phyloP scores from a whole-genome alignment of 1,140 invertebrate species.

The Apolygus lucorum region DNA sequence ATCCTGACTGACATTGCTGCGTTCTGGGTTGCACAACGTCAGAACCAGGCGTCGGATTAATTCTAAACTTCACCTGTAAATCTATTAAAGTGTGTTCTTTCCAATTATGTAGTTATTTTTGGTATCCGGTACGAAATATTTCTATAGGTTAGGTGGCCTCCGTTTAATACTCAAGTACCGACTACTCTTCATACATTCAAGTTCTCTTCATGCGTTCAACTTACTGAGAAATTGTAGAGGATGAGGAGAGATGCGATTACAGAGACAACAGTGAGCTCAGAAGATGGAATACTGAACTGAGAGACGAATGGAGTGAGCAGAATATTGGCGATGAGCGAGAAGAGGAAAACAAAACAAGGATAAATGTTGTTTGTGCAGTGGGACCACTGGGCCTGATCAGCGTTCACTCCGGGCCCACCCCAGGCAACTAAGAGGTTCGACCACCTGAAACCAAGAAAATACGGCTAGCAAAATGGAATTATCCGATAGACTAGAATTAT shows the following conservation, averaged over 20 bases:
- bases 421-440: conserved; percentile 67
- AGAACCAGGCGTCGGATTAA: no score
- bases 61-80: no score
- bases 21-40: no score
- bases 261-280: conserved; percentile 67
- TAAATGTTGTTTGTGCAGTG: conserved; percentile 73
- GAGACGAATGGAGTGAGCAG: conserved; percentile 66
- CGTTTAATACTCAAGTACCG: no score
- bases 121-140: no score
- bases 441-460: conserved; percentile 47
- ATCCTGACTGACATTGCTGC: no score
- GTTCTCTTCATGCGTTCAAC: no score
- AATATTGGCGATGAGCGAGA: conserved; percentile 61
- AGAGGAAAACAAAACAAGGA: conserved; percentile 69
- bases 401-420: conserved; percentile 51
- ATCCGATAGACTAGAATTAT: background rate
- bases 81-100: no score
- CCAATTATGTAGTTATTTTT: no score
- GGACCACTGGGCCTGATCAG: conserved; percentile 66
- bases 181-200: no score
- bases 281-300: conserved; percentile 67
- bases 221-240: conserved; percentile 53
- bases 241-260: conserved; percentile 63
- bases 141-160: no score
- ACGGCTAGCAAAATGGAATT: background rate